Evolutionary conservation across 2,888 invertebrate genomes (phyloP).

Genomic region (Tolmerus cingulatus): DNA sequence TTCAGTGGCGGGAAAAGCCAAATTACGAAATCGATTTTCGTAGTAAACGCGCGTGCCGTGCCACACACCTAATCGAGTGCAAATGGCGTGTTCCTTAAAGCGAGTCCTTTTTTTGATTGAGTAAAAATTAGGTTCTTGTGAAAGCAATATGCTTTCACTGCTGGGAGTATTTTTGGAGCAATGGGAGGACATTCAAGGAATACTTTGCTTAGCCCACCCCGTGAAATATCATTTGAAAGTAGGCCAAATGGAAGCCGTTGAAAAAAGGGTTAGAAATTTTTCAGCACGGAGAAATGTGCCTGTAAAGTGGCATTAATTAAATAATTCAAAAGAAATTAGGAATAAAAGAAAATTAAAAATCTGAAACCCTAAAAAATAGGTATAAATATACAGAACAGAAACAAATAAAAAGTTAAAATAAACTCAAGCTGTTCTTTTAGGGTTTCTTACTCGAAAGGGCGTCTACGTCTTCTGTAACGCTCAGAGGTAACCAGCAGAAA

Average conservation of each 20-base stretch:
- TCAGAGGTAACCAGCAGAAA: too few relatives aligned
- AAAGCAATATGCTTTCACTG: not conserved
- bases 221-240: not conserved
- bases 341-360: too few relatives aligned
- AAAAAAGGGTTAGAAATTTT: not conserved
- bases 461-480: too few relatives aligned
- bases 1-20: not conserved
- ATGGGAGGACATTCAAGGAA: not conserved
- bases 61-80: not conserved
- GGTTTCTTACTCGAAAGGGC: too few relatives aligned
- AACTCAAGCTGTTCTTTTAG: too few relatives aligned
- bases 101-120: not conserved
- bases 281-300: not conserved
- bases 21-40: not conserved
- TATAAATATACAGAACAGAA: too few relatives aligned
- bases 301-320: too few relatives aligned
- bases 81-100: not conserved
- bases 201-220: not conserved
- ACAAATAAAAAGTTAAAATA: too few relatives aligned
- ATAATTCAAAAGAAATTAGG: too few relatives aligned
- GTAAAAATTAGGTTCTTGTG: not conserved
- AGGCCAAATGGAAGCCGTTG: not conserved
- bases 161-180: not conserved
- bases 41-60: not conserved
- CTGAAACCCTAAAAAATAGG: too few relatives aligned